A percentile compares a stretch with the other conserved stretches of the same genome.
Conservation (phyloP, 2,797 vertebrate species). For the Microctenopoma stevenorrisi region DNA sequence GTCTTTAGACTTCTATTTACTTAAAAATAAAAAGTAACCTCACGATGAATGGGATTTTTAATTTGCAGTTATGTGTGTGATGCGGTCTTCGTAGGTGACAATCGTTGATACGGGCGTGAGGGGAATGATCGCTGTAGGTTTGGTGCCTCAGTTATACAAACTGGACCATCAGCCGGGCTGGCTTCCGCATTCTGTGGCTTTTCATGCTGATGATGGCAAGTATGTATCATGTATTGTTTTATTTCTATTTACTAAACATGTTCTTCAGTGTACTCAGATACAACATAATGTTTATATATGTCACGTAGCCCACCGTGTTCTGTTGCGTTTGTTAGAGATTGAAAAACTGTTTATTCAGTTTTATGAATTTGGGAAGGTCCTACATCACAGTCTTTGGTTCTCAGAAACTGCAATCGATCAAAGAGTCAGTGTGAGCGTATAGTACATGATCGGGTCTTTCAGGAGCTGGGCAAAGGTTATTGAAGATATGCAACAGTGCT, state of each 20-base stretch:
- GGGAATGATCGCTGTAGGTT: constrained; percentile 94
- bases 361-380: background rate
- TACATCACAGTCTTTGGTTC: background rate
- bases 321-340: background rate
- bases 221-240: constrained; percentile 74
- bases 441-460: background rate
- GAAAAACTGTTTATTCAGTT: background rate
- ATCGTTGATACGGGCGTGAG: constrained; percentile 94
- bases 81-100: constrained; percentile 86
- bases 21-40: background rate
- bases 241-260: too few relatives aligned
- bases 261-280: background rate
- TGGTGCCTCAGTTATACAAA: constrained; percentile 94
- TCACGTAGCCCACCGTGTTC: background rate
- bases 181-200: constrained; percentile 94
- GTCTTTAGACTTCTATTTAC: background rate
- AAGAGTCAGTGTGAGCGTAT: background rate
- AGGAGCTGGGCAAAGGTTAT: background rate
- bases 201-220: constrained; percentile 97
- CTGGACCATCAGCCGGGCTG: constrained; percentile 96
- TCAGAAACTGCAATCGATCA: background rate
- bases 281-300: background rate
- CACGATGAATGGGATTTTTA: background rate
- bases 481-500: background rate
- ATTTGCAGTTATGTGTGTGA: background rate